Percentiles rank a stretch among this genome's conserved stretches.
These are phyloP conservation scores for Schizopygopsis pylzovi DNA, from an alignment of 2,797 vertebrate species.

Conservation along the genomic window DNA sequence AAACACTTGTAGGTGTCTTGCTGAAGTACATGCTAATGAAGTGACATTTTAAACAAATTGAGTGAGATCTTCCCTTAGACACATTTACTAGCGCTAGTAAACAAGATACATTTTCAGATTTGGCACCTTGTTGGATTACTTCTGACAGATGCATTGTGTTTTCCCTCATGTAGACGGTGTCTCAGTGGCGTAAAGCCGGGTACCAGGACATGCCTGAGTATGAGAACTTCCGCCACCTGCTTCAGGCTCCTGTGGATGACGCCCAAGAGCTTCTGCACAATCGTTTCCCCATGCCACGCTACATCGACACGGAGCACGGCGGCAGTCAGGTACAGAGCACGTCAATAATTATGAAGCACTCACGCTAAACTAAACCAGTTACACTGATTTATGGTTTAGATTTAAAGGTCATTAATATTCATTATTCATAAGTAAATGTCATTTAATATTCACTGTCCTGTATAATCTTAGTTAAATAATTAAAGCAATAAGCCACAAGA, in stretches of 20 bases:
- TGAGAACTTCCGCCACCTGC: slow-evolving; percentile 92
- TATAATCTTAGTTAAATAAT: not conserved
- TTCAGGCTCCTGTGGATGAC: slow-evolving; percentile 93
- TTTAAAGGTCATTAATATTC: not conserved
- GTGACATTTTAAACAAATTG: not conserved
- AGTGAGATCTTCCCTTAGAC: slow-evolving; percentile 9
- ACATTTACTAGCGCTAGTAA: not conserved
- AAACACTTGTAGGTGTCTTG: slow-evolving; percentile 16
- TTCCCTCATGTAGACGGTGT: slow-evolving; percentile 83
- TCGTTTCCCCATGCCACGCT: slow-evolving; percentile 96
- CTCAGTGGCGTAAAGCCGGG: slow-evolving; percentile 95
- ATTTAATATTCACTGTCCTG: not conserved
- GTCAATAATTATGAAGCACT: not conserved
- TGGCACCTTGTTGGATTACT: too few species aligned
- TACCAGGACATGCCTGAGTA: slow-evolving; percentile 97
- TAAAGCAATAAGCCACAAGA: not conserved
- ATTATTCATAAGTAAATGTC: not conserved
- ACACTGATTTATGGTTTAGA: not conserved
- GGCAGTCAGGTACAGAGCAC: slow-evolving; percentile 88
- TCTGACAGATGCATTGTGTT: not conserved
- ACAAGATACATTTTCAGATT: not conserved
- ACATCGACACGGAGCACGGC: slow-evolving; percentile 96
- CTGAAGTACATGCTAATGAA: slow-evolving; percentile 37
- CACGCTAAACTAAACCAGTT: not conserved
- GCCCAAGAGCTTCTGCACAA: slow-evolving; percentile 96